Conservation (phyloP, 2,888 invertebrate genomes). For the Xylota sylvarum region DNA sequence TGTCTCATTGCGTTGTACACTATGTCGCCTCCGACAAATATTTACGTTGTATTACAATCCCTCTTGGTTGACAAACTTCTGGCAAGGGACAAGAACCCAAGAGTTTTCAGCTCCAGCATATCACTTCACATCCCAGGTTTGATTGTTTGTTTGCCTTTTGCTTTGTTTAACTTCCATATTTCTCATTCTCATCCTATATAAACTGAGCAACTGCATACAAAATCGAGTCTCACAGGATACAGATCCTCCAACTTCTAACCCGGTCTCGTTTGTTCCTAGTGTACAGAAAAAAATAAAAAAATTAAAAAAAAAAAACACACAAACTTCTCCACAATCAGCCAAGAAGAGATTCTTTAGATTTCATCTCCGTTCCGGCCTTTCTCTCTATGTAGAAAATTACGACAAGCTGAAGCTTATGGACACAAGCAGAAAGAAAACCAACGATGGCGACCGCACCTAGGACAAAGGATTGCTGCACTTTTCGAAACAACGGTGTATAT, state of each 20-base stretch:
- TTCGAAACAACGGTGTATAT: constrained; percentile 32
- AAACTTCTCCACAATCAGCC: constrained; percentile 42
- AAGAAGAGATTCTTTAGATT: constrained; percentile 59
- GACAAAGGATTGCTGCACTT: constrained; percentile 70
- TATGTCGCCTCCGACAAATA: constrained; percentile 14
- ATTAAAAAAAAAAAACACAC: constrained; percentile 1
- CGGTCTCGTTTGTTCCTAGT: no score
- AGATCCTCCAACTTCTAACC: no score
- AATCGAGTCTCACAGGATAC: neutral
- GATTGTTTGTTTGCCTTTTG: constrained; percentile 54
- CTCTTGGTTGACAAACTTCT: constrained; percentile 41
- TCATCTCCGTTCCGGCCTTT: constrained; percentile 37
- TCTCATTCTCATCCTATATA: constrained; percentile 32
- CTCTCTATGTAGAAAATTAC: constrained; percentile 49
- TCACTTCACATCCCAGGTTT: constrained; percentile 36
- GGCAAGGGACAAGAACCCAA: constrained; percentile 36
- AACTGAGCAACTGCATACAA: constrained; percentile 25
- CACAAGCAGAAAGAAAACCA: constrained; percentile 31
- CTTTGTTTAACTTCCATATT: constrained; percentile 51
- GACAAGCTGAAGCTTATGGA: constrained; percentile 44
- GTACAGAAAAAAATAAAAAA: no score
- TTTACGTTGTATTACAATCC: constrained; percentile 33
- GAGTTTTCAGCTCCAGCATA: constrained; percentile 22
- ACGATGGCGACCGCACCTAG: constrained; percentile 60
- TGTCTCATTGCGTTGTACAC: constrained; percentile 4